Evolutionary conservation across 1,140 invertebrate genomes (phyloP), one percentile per base, ranked within the genome.

Genomic region (Magallana ariakensis): DNA sequence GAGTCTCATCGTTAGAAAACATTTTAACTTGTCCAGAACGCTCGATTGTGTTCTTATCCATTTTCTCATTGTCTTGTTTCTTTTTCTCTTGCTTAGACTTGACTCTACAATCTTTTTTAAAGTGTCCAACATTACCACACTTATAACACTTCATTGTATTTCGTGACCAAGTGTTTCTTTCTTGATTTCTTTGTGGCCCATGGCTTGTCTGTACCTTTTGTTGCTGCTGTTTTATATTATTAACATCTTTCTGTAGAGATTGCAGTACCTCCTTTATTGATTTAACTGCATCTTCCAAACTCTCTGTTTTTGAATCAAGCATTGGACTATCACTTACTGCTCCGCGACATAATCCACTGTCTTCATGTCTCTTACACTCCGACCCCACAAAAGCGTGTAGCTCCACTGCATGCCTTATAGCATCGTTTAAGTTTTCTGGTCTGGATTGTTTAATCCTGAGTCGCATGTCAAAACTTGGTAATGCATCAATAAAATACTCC

Each of bases 401-500:
- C 22, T 87, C 87, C 0, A 85, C 87, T 1, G 87, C 87, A 26
- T 56, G 53, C 13, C 84, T 6, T 13, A 85, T 85, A 3, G 87
- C 83, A 66, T 85, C 83, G 19, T 80, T 87, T 1, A 87, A 26
- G 62, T 82, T 55, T 10, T 4, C 22, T 22, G 87, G 87, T 82
- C 87, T 85, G 4, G 84, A 46, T 62, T 87, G 87, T 81, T 87
- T 85, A 11, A 87, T 85, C 55, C 84, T 60, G 3, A 87, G 83
- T 11, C 57, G 26, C 87, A 87, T 87, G 5, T 84, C 86, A 62
- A 33, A 58, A 57, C 53, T 53, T 10, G 16, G 70, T n/a, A 86
- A 33, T n/a, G 58, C 81, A 55, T 87, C 86, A 22, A 87, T 83
- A 55, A 87, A 87, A 13, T 87, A 62, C 6, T 87, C 62, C 26